A percentile compares a stretch with the other conserved stretches of the same genome.
Evolutionary conservation across 2,797 vertebrate species (phyloP).

Genomic region (Telmatherina bonti): DNA sequence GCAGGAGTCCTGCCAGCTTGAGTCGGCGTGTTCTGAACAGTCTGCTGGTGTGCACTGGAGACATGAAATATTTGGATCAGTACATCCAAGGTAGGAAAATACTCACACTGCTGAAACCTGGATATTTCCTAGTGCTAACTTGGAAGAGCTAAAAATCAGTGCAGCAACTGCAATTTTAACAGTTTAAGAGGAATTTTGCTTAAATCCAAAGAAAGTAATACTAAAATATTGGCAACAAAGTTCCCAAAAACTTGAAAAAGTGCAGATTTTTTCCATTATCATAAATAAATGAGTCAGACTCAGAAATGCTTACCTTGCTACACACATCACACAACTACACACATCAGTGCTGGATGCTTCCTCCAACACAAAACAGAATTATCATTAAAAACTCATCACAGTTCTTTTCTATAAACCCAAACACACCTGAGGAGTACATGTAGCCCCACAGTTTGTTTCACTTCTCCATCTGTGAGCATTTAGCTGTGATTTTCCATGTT

Average conservation of each 20-base stretch:
- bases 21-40: slow-evolving; percentile 22
- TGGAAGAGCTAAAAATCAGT: background rate
- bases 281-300: slow-evolving; percentile 20
- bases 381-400: slow-evolving; percentile 23
- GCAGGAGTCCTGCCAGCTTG: slow-evolving; percentile 27
- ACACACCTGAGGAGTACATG: background rate
- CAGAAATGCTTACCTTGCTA: slow-evolving; percentile 19
- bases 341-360: too few relatives aligned
- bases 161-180: background rate
- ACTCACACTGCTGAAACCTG: background rate
- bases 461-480: slow-evolving; percentile 1
- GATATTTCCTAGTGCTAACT: background rate
- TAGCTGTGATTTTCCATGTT: slow-evolving; percentile 1
- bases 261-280: slow-evolving; percentile 7
- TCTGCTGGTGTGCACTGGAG: slow-evolving; percentile 74
- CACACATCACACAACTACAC: too few relatives aligned
- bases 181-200: background rate
- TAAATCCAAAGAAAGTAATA: slow-evolving; percentile 21
- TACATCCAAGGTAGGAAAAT: slow-evolving; percentile 73
- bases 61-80: slow-evolving; percentile 75
- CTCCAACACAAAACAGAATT: too few relatives aligned
- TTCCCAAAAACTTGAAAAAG: background rate
- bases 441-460: background rate
- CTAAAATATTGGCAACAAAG: slow-evolving; percentile 12
- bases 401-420: slow-evolving; percentile 6